Conservation (phyloP, 2,888 invertebrate genomes). For the Sipunculus nudus region DNA sequence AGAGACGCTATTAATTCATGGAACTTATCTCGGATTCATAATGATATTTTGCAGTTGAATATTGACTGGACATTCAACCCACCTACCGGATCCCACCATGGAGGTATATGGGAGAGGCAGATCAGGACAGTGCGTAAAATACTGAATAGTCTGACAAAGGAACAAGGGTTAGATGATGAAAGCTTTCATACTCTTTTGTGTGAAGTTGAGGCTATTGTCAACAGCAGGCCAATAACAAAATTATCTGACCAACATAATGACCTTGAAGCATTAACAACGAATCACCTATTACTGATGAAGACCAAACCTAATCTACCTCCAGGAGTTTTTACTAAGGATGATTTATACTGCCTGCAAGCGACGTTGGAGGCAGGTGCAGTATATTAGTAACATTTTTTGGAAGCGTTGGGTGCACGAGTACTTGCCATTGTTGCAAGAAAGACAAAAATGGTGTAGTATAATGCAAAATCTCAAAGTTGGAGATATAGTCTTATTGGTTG, state of each 20-base stretch:
- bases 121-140: conserved; percentile 6
- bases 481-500: conserved; percentile 18
- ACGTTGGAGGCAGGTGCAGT: conserved; percentile 32
- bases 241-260: neutral
- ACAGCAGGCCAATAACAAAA: neutral
- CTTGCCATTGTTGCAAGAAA: conserved; percentile 10
- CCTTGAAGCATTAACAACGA: neutral
- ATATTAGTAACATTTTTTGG: conserved; percentile 27
- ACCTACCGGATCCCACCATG: conserved; percentile 4
- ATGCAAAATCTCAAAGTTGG: conserved; percentile 10
- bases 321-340: conserved; percentile 17
- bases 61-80: conserved; percentile 7
- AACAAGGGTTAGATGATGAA: neutral
- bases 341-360: conserved; percentile 22
- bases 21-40: neutral
- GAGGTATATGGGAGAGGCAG: neutral
- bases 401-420: conserved; percentile 22
- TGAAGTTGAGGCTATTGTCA: conserved; percentile 4
- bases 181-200: neutral
- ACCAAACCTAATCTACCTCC: conserved; percentile 8
- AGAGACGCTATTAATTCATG: neutral
- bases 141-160: neutral
- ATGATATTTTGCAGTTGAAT: neutral
- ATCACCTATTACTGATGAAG: neutral
- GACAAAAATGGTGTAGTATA: conserved; percentile 13